Base-by-base conservation (phyloP, 2,888 invertebrate genomes). In the Dryococelus australis region DNA sequence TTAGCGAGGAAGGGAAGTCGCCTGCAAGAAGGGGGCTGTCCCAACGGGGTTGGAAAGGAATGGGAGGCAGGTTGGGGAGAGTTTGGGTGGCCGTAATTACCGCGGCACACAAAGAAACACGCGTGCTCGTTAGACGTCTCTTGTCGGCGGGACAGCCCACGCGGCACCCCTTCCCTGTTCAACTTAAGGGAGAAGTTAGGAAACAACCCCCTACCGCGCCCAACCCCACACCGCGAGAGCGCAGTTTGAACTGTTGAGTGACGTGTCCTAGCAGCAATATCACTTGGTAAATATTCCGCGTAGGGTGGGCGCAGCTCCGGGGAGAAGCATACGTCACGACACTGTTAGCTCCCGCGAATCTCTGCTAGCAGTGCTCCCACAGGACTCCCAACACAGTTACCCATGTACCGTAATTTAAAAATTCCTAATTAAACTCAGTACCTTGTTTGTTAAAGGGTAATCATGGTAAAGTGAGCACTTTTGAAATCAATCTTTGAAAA, bases 51-150 rank as follows among this genome's bases (percentile, higher is more conserved):
- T 47, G 16, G 65, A 65, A 24, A 20, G 8, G 3, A 24, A 65
- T n/a, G n/a, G 20, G 13, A 1, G 65, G 13, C 65, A 3, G 65
- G 20, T 24, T 16, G 65, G 8, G 16, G 65, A 20, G 10, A 20
- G 65, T 24, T 65, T 8, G 16, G 47, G 47, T 47, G 47, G 47
- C 47, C 12, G 65, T 65, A 65, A 65, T 65, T 65, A 65, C 65
- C n/a, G 65, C 65, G 8, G 8, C 16, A 20, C 65, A 65, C 65
- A 65, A 65, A 65, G 65, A 65, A 65, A 65, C 65, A 65, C 20
- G 65, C 65, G 47, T 47, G 65, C 65, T 65, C 65, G 65, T 65
- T 65, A 65, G 65, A 65, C 65, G 65, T 65, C 65, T 65, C 65
- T 65, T 65, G 65, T 65, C 65, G 65, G 8, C 65, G 65, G 16